Conservation (phyloP, 2,888 invertebrate genomes). For the Drosophila phalerata region DNA sequence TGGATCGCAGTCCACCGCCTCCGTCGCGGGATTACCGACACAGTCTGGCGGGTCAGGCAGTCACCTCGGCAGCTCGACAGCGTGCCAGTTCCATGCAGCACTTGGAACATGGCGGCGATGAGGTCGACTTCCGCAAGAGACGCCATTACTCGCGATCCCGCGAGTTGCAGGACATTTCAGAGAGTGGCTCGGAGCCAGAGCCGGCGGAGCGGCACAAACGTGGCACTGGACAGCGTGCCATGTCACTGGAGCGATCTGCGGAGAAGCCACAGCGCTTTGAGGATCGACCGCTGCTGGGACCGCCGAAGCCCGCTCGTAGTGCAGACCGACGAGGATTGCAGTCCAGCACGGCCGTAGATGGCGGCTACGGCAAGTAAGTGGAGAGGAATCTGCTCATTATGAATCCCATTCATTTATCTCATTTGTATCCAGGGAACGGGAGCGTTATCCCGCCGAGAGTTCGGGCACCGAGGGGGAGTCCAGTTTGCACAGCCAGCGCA, state of each 20-base stretch:
- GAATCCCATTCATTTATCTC: neutral
- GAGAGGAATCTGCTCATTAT: too few species aligned
- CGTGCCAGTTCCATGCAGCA: slow-evolving; percentile 85
- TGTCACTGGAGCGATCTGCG: slow-evolving; percentile 69
- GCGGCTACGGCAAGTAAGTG: slow-evolving; percentile 58
- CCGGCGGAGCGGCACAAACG: slow-evolving; percentile 78
- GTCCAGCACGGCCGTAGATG: slow-evolving; percentile 41
- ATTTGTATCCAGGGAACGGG: slow-evolving; percentile 79
- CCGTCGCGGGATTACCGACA: slow-evolving; percentile 76
- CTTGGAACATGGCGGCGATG: slow-evolving; percentile 82
- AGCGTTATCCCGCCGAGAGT: slow-evolving; percentile 85
- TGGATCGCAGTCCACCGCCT: slow-evolving; percentile 82
- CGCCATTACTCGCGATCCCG: slow-evolving; percentile 86
- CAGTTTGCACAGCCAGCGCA: slow-evolving; percentile 93
- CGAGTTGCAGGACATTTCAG: slow-evolving; percentile 86
- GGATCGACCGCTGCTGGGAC: slow-evolving; percentile 76
- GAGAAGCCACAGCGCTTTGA: slow-evolving; percentile 72
- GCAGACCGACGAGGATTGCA: slow-evolving; percentile 75
- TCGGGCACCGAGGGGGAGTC: slow-evolving; percentile 91
- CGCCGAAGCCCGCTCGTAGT: slow-evolving; percentile 85
- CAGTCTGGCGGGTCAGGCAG: slow-evolving; percentile 59
- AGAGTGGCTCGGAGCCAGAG: slow-evolving; percentile 85
- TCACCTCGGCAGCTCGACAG: slow-evolving; percentile 54
- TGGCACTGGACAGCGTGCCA: slow-evolving; percentile 61
- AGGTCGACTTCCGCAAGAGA: slow-evolving; percentile 83